Evolutionary conservation across 2,113 vertebrate genomes (phyloP).

Genomic region (Eulemur rufifrons): DNA sequence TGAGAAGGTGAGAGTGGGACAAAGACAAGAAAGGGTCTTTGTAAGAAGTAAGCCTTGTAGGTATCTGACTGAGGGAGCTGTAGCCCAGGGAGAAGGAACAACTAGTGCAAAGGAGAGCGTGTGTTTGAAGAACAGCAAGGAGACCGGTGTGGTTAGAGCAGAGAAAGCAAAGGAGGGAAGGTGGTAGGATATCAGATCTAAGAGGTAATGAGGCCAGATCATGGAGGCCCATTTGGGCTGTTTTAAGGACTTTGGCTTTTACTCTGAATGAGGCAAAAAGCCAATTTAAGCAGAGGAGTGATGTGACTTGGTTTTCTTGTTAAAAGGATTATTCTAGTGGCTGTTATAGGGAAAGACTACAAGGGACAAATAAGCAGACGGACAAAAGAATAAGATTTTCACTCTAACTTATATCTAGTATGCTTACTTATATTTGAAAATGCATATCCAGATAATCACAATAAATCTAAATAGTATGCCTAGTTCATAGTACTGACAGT

Average conservation of each 20-base stretch:
- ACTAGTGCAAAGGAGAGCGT: neutral
- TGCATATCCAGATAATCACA: constrained; percentile 2
- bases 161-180: neutral
- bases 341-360: neutral
- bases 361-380: neutral
- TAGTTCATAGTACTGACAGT: neutral
- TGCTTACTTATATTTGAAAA: constrained; percentile 30
- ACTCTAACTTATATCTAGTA: neutral
- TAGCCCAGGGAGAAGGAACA: neutral
- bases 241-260: neutral
- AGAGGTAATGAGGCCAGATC: neutral
- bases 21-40: neutral
- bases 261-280: neutral
- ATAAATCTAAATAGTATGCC: neutral
- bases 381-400: neutral
- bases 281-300: neutral
- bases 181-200: neutral
- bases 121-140: neutral
- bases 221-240: neutral
- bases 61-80: neutral
- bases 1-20: neutral
- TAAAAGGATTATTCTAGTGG: neutral
- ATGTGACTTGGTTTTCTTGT: neutral
- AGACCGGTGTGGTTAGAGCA: neutral
- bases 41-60: neutral